Percentiles rank a stretch among this genome's conserved stretches.
Conservation (phyloP, 2,113 vertebrate genomes). For the Myrmecobius fasciatus region DNA sequence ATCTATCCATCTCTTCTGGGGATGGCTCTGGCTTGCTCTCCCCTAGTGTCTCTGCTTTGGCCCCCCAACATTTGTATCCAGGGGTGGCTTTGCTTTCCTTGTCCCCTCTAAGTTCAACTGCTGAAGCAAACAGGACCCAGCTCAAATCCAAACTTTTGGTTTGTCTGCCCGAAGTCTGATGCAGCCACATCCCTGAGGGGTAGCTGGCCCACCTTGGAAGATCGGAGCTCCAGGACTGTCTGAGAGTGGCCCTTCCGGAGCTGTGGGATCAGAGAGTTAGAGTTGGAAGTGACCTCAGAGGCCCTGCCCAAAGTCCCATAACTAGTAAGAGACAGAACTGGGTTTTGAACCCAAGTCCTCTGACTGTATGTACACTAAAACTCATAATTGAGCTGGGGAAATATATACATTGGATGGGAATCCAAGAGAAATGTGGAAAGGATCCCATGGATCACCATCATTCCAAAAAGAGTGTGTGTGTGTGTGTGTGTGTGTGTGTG, state of each 20-base stretch:
- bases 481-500: too few relatives aligned
- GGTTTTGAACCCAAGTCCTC: neutral
- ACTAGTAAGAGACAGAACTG: neutral
- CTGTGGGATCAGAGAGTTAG: slow-evolving; percentile 74
- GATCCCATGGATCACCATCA: neutral
- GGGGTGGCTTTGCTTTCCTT: neutral
- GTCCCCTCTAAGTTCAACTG: slow-evolving; percentile 81
- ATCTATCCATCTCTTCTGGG: neutral
- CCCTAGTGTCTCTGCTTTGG: slow-evolving; percentile 48
- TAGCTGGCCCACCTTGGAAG: slow-evolving; percentile 87
- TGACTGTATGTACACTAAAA: neutral
- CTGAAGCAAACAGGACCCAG: slow-evolving; percentile 93
- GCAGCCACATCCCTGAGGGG: slow-evolving; percentile 90
- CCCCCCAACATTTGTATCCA: neutral
- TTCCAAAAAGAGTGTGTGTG: neutral
- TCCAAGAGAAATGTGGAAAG: neutral
- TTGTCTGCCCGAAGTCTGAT: slow-evolving; percentile 88
- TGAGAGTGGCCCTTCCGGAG: slow-evolving; percentile 88
- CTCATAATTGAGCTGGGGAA: neutral
- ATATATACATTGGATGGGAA: too few relatives aligned
- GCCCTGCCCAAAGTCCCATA: neutral
- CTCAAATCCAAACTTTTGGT: slow-evolving; percentile 96
- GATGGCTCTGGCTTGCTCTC: slow-evolving; percentile 57
- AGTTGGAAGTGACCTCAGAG: rapidly evolving
- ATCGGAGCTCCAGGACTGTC: slow-evolving; percentile 89